Conservation (phyloP, 2,113 vertebrate genomes). For the Porphyrio hochstetteri region DNA sequence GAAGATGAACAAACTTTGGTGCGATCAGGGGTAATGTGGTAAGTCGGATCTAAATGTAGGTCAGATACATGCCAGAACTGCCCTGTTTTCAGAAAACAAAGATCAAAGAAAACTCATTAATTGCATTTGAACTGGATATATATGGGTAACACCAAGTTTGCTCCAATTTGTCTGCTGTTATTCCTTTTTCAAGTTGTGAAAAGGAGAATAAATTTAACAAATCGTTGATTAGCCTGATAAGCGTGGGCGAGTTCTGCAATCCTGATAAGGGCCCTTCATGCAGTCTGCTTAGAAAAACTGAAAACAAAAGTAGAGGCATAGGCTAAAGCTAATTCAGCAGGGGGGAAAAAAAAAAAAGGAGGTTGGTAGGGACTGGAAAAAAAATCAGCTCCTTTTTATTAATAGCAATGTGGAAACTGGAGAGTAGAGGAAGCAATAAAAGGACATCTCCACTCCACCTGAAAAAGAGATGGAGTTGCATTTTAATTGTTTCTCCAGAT, state of each 20-base stretch:
- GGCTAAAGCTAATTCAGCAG: background rate
- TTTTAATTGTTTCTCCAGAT: slow-evolving; percentile 2
- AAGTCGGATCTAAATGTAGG: slow-evolving; percentile 93
- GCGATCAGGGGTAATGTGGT: slow-evolving; percentile 85
- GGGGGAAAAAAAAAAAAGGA: background rate
- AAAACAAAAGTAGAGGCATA: background rate
- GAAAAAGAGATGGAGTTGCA: background rate
- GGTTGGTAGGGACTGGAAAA: background rate
- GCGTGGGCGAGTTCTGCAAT: background rate
- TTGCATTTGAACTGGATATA: background rate
- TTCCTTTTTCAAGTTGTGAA: background rate
- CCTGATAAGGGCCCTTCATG: background rate
- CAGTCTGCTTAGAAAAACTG: background rate
- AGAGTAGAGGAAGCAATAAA: background rate
- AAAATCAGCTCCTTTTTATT: background rate
- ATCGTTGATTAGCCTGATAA: background rate
- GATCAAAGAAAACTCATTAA: slow-evolving; percentile 14
- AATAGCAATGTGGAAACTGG: background rate
- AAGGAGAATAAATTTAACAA: background rate
- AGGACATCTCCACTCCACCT: background rate
- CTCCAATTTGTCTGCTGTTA: background rate
- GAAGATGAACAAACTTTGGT: slow-evolving; percentile 93
- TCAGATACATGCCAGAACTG: slow-evolving; percentile 97
- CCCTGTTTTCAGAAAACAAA: slow-evolving; percentile 76
- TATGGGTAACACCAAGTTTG: background rate